A percentile compares a stretch with the other conserved stretches of the same genome.
Evolutionary conservation across 1,140 invertebrate genomes (phyloP).

Genomic region (Zaprionus inermis): DNA sequence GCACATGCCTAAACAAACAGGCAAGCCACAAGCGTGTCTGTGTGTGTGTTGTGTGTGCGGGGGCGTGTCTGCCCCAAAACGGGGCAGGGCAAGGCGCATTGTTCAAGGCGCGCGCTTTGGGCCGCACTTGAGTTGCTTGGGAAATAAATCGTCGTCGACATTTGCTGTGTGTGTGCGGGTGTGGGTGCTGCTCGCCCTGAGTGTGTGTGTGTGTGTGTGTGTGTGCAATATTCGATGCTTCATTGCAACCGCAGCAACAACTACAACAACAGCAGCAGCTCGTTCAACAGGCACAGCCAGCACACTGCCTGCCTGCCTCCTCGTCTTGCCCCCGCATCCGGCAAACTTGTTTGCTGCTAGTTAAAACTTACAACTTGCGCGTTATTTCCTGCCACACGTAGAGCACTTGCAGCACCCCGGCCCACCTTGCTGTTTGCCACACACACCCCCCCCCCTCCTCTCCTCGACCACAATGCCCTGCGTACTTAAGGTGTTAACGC

Average conservation of each 20-base stretch:
- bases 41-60: background rate
- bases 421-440: background rate
- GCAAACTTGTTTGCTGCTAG: conserved; percentile 65
- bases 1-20: conserved; percentile 41
- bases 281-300: conserved; percentile 62
- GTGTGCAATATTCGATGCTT: conserved; percentile 76
- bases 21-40: conserved; percentile 28
- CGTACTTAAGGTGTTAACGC: conserved; percentile 82
- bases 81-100: conserved; percentile 41
- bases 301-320: background rate
- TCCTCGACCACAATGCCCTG: conserved; percentile 69
- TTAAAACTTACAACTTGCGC: conserved; percentile 81
- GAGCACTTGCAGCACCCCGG: conserved; percentile 26
- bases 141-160: conserved; percentile 75
- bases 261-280: conserved; percentile 54
- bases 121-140: conserved; percentile 70
- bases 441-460: background rate
- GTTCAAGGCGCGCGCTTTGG: conserved; percentile 49
- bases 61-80: conserved; percentile 51
- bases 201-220: conserved; percentile 17
- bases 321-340: background rate
- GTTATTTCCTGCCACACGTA: conserved; percentile 78
- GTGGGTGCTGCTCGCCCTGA: background rate
- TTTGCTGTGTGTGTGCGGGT: conserved; percentile 54
- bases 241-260: conserved; percentile 73